A percentile compares a stretch with the other conserved stretches of the same genome.
These are phyloP conservation scores for Mastigias papua DNA, from an alignment of 30 jellyfish, hydroid and myxozoan species.

Conservation along the genomic window DNA sequence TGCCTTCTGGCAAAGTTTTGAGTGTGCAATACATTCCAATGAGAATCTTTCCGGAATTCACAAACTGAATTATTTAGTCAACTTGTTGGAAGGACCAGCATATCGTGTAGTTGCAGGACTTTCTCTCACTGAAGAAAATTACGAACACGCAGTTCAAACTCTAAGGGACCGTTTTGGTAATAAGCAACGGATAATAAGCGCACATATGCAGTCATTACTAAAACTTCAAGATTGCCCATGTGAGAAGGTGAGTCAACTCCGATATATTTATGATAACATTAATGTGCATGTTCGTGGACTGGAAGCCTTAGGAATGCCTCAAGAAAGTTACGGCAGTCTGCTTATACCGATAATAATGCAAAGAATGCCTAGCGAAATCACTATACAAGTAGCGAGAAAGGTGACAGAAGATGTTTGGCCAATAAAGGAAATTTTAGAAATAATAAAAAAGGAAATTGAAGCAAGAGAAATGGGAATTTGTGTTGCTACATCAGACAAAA, in stretches of 20 bases:
- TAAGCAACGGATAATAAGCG: slow-evolving; percentile 49
- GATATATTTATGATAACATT: slow-evolving; percentile 53
- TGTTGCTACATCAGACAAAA: slow-evolving; percentile 15
- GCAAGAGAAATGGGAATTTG: slow-evolving; percentile 29
- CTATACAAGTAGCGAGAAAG: slow-evolving; percentile 43
- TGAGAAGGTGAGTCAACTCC: slow-evolving; percentile 14
- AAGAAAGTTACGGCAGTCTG: slow-evolving; percentile 15
- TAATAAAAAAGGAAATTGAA: slow-evolving; percentile 17
- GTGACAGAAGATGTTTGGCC: slow-evolving; percentile 55
- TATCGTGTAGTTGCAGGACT: slow-evolving; percentile 54
- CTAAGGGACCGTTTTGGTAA: slow-evolving; percentile 52
- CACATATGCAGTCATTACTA: slow-evolving; percentile 72
- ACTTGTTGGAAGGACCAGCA: slow-evolving; percentile 72
- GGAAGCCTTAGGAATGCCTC: slow-evolving; percentile 30
- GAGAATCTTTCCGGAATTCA: slow-evolving; percentile 48
- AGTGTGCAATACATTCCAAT: slow-evolving; percentile 61
- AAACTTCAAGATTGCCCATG: slow-evolving; percentile 28
- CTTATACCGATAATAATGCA: slow-evolving; percentile 42
- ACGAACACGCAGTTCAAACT: slow-evolving; percentile 31
- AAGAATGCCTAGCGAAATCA: slow-evolving; percentile 43
- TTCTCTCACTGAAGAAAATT: slow-evolving; percentile 37
- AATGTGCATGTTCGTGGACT: slow-evolving; percentile 43
- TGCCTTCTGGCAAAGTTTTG: slow-evolving; percentile 54
- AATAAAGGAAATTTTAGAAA: slow-evolving; percentile 29
- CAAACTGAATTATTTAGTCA: slow-evolving; percentile 65